These are phyloP conservation scores for Trichonephila inaurata DNA, from an alignment of 1,140 invertebrate genomes.

Conservation along the genomic window DNA sequence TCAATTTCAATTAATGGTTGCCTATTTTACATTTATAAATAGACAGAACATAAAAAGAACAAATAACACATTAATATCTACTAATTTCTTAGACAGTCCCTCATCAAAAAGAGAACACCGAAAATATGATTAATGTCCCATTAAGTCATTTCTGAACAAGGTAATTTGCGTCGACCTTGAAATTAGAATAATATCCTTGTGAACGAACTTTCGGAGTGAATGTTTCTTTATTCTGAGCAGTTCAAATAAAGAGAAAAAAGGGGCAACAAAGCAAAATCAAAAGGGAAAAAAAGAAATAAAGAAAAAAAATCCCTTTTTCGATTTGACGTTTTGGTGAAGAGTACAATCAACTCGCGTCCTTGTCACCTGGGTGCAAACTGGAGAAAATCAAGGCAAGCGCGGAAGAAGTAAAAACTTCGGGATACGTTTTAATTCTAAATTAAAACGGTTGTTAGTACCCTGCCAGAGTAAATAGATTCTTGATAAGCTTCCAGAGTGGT, in stretches of 20 bases:
- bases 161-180: not conserved
- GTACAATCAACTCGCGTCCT: slow-evolving; percentile 33
- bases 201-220: not conserved
- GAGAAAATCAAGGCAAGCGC: not conserved
- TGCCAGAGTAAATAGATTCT: slow-evolving; percentile 71
- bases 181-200: not conserved
- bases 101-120: not conserved
- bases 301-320: no score
- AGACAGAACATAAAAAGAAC: not conserved
- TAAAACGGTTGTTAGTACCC: slow-evolving; percentile 49
- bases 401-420: slow-evolving; percentile 22
- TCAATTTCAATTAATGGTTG: no score
- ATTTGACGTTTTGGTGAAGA: slow-evolving; percentile 10
- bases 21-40: no score
- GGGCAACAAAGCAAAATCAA: not conserved
- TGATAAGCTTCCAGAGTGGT: slow-evolving; percentile 60
- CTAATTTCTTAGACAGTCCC: not conserved
- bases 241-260: not conserved
- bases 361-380: slow-evolving; percentile 6
- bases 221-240: not conserved
- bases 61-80: not conserved
- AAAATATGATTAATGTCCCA: not conserved
- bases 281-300: no score
- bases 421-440: slow-evolving; percentile 59
- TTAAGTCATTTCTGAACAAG: not conserved